A percentile compares a stretch with the other conserved stretches of the same genome.
phyloP scores from a whole-genome alignment of 2,113 vertebrate genomes.

The Engystomops pustulosus region DNA sequence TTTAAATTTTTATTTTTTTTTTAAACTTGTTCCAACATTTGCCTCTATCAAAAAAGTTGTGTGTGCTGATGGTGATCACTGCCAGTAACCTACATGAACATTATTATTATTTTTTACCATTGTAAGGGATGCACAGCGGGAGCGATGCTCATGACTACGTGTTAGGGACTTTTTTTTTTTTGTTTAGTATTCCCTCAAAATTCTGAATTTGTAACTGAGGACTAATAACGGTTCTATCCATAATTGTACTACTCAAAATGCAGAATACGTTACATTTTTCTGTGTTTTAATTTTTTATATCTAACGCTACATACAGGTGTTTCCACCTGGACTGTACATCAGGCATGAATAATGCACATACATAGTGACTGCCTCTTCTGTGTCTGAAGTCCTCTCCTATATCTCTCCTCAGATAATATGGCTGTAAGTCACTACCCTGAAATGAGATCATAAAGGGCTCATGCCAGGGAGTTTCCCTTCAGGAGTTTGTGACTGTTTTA shows the following conservation, averaged over 20 bases:
- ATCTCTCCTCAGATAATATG: no score
- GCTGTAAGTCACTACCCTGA: no score
- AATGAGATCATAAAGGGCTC: no score
- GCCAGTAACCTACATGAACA: slow-evolving; percentile 65
- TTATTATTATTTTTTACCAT: neutral
- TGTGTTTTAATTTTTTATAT: slow-evolving; percentile 63
- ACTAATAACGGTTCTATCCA: neutral
- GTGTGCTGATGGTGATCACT: slow-evolving; percentile 67
- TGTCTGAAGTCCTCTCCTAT: no score
- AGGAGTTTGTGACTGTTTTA: no score
- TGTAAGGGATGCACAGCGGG: neutral
- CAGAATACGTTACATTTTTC: slow-evolving; percentile 50
- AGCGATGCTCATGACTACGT: slow-evolving; percentile 15
- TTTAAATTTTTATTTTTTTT: neutral
- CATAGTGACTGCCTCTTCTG: no score
- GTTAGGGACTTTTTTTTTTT: neutral
- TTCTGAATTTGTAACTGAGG: slow-evolving; percentile 8
- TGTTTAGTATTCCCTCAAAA: neutral
- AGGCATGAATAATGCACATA: no score
- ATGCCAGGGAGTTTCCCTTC: no score
- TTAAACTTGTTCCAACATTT: slow-evolving; percentile 65
- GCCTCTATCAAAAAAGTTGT: slow-evolving; percentile 66
- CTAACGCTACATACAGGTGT: slow-evolving; percentile 29
- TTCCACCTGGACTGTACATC: no score
- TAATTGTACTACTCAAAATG: slow-evolving; percentile 65